These are phyloP conservation scores for Chironex yamaguchii DNA, from an alignment of 30 jellyfish, hydroid and myxozoan species.

Conservation along the genomic window DNA sequence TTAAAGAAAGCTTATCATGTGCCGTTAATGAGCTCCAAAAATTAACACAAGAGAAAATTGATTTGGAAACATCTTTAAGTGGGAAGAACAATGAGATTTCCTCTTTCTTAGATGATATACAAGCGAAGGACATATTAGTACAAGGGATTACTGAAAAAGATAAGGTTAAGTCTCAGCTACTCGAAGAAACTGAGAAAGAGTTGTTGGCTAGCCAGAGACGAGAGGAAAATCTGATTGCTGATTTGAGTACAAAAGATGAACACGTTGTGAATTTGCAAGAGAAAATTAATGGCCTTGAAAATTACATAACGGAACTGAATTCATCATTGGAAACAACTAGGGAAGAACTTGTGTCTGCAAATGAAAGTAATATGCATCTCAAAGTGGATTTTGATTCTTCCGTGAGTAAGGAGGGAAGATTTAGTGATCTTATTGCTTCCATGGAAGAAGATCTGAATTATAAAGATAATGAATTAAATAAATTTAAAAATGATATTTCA, in stretches of 20 bases:
- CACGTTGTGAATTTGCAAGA: constrained; percentile 45
- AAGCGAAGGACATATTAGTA: neutral
- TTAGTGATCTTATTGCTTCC: constrained; percentile 4
- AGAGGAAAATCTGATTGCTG: neutral
- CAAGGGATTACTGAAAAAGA: neutral
- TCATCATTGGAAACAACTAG: neutral
- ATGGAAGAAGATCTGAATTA: constrained; percentile 15
- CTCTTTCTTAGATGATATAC: constrained; percentile 15
- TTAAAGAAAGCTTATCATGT: constrained; percentile 33
- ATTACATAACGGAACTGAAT: neutral
- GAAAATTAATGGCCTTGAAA: neutral
- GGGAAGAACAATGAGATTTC: constrained; percentile 60
- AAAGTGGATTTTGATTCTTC: neutral
- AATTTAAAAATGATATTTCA: constrained; percentile 7
- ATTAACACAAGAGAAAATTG: neutral
- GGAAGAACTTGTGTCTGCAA: neutral
- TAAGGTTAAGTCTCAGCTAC: neutral
- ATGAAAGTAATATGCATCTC: neutral
- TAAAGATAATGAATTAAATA: constrained; percentile 3
- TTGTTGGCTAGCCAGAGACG: neutral
- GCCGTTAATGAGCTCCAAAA: constrained; percentile 60
- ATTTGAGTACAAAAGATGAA: constrained; percentile 1
- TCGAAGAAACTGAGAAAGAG: too few relatives aligned
- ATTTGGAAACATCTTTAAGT: constrained; percentile 45
- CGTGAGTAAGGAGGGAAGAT: constrained; percentile 25